phyloP scores from a whole-genome alignment of 2,113 vertebrate species.

The Periophthalmodon schlosseri region DNA sequence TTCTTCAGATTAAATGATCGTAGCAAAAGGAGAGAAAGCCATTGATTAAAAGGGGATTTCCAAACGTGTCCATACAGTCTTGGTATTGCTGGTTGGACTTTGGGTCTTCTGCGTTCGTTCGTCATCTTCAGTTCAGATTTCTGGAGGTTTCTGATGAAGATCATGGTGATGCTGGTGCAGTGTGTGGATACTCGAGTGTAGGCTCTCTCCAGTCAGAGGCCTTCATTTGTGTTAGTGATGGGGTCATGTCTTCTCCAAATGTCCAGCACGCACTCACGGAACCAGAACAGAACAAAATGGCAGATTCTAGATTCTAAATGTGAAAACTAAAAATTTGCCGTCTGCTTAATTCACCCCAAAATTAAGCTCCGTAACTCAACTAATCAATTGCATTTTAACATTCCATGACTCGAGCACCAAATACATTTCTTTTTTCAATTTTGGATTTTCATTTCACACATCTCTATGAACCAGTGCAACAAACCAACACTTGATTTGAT shows the following conservation, averaged over 20 bases:
- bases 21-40: neutral
- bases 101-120: neutral
- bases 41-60: neutral
- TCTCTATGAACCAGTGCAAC: too few species aligned
- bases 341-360: too few species aligned
- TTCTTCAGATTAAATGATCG: slow-evolving; percentile 39
- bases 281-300: neutral
- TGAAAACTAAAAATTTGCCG: too few species aligned
- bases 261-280: neutral
- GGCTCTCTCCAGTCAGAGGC: neutral
- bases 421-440: too few species aligned
- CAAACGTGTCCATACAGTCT: neutral
- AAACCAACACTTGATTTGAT: too few species aligned
- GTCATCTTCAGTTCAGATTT: neutral
- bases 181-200: neutral
- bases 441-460: too few species aligned
- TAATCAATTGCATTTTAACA: too few species aligned
- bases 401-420: too few species aligned
- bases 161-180: slow-evolving; percentile 5
- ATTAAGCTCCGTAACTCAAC: too few species aligned
- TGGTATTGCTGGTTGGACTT: slow-evolving; percentile 15
- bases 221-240: neutral
- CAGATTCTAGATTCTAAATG: too few species aligned
- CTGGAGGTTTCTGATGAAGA: neutral
- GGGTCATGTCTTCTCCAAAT: neutral